phyloP scores from a whole-genome alignment of 2,888 invertebrate genomes.

The Erynnis tages region DNA sequence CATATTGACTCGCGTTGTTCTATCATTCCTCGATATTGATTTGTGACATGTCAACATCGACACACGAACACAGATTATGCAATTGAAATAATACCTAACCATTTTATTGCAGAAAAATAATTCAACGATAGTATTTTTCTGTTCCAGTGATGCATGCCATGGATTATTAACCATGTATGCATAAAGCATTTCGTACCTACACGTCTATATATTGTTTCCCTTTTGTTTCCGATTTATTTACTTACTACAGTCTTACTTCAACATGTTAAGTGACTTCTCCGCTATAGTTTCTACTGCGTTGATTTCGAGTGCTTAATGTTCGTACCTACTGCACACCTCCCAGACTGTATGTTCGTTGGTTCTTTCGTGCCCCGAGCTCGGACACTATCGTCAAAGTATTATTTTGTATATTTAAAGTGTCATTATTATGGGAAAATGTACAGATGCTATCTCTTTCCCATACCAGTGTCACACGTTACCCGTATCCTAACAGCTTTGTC shows the following conservation, averaged over 20 bases:
- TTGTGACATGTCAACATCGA: too few species aligned
- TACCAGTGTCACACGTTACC: too few species aligned
- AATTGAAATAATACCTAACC: background rate
- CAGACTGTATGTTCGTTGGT: background rate
- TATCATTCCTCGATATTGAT: background rate
- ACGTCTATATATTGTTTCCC: constrained; percentile 5
- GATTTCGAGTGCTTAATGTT: constrained; percentile 10
- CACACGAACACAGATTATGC: background rate
- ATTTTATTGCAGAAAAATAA: constrained; percentile 11
- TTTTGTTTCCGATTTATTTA: constrained; percentile 2
- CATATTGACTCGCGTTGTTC: background rate
- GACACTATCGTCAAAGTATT: too few species aligned
- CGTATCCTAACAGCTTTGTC: too few species aligned
- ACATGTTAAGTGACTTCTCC: background rate
- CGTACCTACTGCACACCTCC: constrained; percentile 3
- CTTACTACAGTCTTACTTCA: constrained; percentile 2
- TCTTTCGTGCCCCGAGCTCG: too few species aligned
- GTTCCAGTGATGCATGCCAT: constrained; percentile 21
- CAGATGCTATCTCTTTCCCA: too few species aligned
- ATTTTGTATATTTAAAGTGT: too few species aligned
- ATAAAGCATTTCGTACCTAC: constrained; percentile 12
- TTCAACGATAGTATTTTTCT: constrained; percentile 14
- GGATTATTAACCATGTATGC: constrained; percentile 20
- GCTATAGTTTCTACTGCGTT: constrained; percentile 3
- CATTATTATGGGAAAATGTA: too few species aligned